Percentiles rank a stretch among this genome's conserved stretches.
Conservation (phyloP, 2,888 invertebrate species). For the Agapetus fuscipes region DNA sequence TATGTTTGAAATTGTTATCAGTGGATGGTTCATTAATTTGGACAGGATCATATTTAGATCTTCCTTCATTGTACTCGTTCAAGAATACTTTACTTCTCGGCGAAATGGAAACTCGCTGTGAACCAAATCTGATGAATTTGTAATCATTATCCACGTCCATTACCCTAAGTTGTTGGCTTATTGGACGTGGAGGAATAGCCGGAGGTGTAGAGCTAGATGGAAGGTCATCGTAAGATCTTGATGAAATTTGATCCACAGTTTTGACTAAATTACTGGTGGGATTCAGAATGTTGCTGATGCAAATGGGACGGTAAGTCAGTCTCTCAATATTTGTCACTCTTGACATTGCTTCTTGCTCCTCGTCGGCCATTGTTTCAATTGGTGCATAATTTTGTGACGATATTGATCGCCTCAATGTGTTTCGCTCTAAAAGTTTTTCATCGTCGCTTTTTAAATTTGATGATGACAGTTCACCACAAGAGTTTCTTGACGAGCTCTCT, state of each 20-base stretch:
- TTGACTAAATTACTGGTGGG: conserved; percentile 14
- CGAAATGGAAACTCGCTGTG: conserved; percentile 11
- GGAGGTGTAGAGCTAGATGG: conserved; percentile 2
- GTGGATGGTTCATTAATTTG: neutral
- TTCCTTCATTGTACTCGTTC: neutral
- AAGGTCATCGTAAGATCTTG: conserved; percentile 8
- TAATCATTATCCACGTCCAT: conserved; percentile 5
- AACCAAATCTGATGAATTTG: conserved; percentile 10
- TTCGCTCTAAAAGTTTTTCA: conserved; percentile 40
- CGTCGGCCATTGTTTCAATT: conserved; percentile 32
- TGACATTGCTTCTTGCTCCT: conserved; percentile 7
- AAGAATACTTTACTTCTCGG: conserved; percentile 2
- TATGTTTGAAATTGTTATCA: neutral
- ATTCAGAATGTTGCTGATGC: conserved; percentile 21
- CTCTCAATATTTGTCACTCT: conserved; percentile 22
- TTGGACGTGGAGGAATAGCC: conserved; percentile 13
- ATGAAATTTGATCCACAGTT: conserved; percentile 19
- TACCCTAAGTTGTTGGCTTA: conserved; percentile 24
- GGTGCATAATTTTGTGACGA: conserved; percentile 43
- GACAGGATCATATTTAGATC: neutral
- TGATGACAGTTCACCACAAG: neutral
- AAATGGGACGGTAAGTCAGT: conserved; percentile 39
- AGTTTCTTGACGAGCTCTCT: neutral
- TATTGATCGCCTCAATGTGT: conserved; percentile 32
- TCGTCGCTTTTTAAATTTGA: conserved; percentile 44